phyloP scores from a whole-genome alignment of 2,888 invertebrate genomes.

The Geophilus truncorum region DNA sequence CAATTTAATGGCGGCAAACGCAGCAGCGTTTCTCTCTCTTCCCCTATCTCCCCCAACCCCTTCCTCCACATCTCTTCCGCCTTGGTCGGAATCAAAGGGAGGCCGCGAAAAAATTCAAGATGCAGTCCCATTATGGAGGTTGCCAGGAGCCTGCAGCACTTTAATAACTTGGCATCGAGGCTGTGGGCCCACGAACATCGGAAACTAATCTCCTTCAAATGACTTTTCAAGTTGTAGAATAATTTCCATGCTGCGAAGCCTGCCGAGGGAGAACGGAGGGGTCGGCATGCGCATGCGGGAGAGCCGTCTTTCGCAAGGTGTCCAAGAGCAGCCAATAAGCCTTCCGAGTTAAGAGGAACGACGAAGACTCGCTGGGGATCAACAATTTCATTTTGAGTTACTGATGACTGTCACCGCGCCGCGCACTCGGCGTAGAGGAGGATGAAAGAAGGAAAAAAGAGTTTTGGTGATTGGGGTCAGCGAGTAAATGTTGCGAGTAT shows the following conservation, averaged over 20 bases:
- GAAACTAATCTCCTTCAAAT: slow-evolving; percentile 33
- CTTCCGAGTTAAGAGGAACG: not conserved
- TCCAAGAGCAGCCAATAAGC: not conserved
- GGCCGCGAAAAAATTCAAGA: slow-evolving; percentile 32
- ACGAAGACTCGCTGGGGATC: not conserved
- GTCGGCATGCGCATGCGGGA: no score
- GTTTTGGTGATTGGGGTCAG: not conserved
- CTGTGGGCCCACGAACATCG: slow-evolving; percentile 29
- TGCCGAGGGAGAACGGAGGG: not conserved
- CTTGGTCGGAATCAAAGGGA: not conserved
- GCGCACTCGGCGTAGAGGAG: not conserved
- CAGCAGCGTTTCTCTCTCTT: not conserved
- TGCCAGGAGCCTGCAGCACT: slow-evolving; percentile 32
- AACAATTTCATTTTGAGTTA: not conserved
- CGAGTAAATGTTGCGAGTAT: not conserved
- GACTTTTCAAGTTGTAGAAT: slow-evolving; percentile 34
- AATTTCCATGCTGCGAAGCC: slow-evolving; percentile 32
- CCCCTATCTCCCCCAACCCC: not conserved
- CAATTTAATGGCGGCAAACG: slow-evolving; percentile 6
- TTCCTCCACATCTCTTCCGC: slow-evolving; percentile 2
- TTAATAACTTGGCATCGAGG: slow-evolving; percentile 33
- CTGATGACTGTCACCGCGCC: not conserved
- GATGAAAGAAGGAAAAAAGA: not conserved
- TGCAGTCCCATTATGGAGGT: slow-evolving; percentile 31
- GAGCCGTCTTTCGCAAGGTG: not conserved